These are phyloP conservation scores for Tachina lurida DNA, from an alignment of 2,888 invertebrate species.

Conservation along the genomic window DNA sequence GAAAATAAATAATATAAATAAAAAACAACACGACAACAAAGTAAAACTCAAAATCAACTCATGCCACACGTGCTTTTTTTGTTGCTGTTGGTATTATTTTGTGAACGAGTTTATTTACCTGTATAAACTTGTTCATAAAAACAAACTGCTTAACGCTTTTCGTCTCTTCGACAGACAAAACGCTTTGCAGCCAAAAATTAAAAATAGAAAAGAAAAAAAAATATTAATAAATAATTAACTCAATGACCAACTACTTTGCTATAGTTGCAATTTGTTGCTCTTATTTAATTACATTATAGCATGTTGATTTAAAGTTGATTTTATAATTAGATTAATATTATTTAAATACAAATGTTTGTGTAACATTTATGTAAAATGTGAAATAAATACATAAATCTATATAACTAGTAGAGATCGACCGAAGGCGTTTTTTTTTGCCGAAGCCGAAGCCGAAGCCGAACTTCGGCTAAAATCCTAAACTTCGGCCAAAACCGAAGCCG, in stretches of 20 bases:
- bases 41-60: constrained; percentile 25
- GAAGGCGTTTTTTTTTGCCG: too few relatives aligned
- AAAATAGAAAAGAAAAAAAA: not conserved
- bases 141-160: constrained; percentile 9
- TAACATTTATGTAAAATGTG: constrained; percentile 23
- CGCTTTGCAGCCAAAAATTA: constrained; percentile 23
- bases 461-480: too few relatives aligned
- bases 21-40: not conserved
- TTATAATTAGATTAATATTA: constrained; percentile 56
- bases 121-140: constrained; percentile 3
- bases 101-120: constrained; percentile 49
- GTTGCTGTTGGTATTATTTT: constrained; percentile 2
- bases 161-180: not conserved
- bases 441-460: too few relatives aligned
- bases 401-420: too few relatives aligned
- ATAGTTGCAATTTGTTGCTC: constrained; percentile 10
- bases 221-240: constrained; percentile 28
- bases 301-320: constrained; percentile 54
- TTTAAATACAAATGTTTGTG: constrained; percentile 49
- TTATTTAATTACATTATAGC: constrained; percentile 63
- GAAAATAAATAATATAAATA: not conserved
- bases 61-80: constrained; percentile 65
- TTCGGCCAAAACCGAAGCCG: too few relatives aligned
- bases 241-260: constrained; percentile 59
- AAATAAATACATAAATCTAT: constrained; percentile 7